These are phyloP conservation scores for Callospermophilus lateralis DNA, from an alignment of 2,113 vertebrate genomes.

Conservation along the genomic window DNA sequence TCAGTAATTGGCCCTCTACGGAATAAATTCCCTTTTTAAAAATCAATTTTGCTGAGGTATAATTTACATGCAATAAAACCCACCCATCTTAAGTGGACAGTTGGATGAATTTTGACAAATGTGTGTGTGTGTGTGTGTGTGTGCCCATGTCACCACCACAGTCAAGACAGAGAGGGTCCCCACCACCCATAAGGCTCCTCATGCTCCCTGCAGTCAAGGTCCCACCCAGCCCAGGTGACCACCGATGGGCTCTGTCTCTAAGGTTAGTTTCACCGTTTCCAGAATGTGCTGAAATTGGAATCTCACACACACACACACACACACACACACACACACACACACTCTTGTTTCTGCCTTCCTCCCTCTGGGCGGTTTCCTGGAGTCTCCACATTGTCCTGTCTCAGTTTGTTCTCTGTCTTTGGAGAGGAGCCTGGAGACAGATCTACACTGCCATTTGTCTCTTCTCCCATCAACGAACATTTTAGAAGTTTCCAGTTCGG, in stretches of 20 bases:
- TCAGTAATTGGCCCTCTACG: neutral
- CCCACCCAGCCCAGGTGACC: neutral
- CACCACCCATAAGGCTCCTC: neutral
- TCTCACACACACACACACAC: accelerated
- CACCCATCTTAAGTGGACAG: neutral
- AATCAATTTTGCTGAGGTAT: neutral
- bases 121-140: neutral
- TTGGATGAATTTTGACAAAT: neutral
- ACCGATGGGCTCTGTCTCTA: accelerated
- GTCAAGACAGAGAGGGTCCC: neutral
- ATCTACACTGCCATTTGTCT: too few relatives aligned
- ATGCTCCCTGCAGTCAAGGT: accelerated
- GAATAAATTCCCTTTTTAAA: neutral
- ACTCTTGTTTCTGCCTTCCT: neutral
- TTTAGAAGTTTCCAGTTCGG: neutral
- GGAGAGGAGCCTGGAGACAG: too few relatives aligned
- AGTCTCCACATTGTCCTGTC: accelerated
- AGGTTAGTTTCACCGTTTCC: neutral
- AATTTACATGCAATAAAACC: neutral
- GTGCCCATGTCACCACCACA: neutral
- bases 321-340: accelerated
- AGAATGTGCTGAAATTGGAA: neutral
- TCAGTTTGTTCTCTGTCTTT: neutral
- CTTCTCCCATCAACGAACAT: neutral
- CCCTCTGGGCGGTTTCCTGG: accelerated